These are phyloP conservation scores for Aphidoletes aphidimyza DNA, from an alignment of 2,888 invertebrate genomes.

Conservation along the genomic window DNA sequence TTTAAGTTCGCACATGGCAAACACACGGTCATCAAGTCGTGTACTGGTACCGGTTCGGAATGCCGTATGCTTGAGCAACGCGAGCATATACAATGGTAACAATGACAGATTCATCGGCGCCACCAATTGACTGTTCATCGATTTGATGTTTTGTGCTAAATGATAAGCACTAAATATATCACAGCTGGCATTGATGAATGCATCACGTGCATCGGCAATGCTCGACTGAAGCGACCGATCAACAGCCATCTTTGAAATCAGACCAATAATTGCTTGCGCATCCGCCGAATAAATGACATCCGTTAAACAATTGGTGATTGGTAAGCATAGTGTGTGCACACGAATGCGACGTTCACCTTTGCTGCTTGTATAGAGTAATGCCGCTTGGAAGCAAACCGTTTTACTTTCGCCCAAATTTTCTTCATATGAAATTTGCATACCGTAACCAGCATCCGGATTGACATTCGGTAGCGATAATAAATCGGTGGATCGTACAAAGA, in stretches of 20 bases:
- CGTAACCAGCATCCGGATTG: slow-evolving; percentile 97
- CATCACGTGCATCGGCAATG: slow-evolving; percentile 93
- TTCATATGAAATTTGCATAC: slow-evolving; percentile 96
- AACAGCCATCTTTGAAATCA: slow-evolving; percentile 97
- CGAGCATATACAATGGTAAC: slow-evolving; percentile 88
- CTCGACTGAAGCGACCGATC: slow-evolving; percentile 89
- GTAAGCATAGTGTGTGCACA: slow-evolving; percentile 96
- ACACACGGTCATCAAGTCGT: slow-evolving; percentile 91
- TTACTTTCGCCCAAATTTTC: slow-evolving; percentile 87
- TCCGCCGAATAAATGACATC: slow-evolving; percentile 92
- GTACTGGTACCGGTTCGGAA: slow-evolving; percentile 90
- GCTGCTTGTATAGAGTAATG: slow-evolving; percentile 94
- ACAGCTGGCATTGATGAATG: slow-evolving; percentile 92
- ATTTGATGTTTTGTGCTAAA: slow-evolving; percentile 72
- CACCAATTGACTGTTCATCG: slow-evolving; percentile 72
- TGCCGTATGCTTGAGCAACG: slow-evolving; percentile 86
- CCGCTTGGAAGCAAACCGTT: slow-evolving; percentile 96
- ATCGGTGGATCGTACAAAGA: slow-evolving; percentile 98
- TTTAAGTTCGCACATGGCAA: slow-evolving; percentile 94
- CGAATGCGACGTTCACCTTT: slow-evolving; percentile 96
- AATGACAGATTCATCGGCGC: slow-evolving; percentile 82
- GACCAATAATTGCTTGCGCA: slow-evolving; percentile 90
- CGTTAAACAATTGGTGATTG: slow-evolving; percentile 83
- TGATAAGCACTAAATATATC: slow-evolving; percentile 86
- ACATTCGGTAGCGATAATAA: slow-evolving; percentile 95